Conservation (phyloP, 2,113 vertebrate species). For the Herpailurus yagouaroundi region DNA sequence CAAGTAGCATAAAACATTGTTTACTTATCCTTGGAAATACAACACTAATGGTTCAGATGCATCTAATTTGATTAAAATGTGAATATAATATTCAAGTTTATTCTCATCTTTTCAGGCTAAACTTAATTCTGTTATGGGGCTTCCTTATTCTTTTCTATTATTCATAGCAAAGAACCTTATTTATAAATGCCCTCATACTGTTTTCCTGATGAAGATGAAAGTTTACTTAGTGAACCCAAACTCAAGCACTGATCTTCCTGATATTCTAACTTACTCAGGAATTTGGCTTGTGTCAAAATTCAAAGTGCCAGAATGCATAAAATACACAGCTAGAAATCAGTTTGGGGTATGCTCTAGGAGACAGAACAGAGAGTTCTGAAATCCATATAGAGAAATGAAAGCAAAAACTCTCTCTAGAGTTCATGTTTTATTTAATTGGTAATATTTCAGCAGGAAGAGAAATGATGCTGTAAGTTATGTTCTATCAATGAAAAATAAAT, state of each 20-base stretch:
- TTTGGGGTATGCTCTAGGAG: not conserved
- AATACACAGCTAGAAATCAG: slow-evolving; percentile 36
- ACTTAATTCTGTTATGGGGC: not conserved
- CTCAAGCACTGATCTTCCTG: not conserved
- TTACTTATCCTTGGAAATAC: not conserved
- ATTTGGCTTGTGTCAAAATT: slow-evolving; percentile 51
- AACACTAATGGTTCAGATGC: not conserved
- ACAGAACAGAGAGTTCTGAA: slow-evolving; percentile 53
- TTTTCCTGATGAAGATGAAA: slow-evolving; percentile 17
- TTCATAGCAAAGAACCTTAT: not conserved
- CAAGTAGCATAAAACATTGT: not conserved
- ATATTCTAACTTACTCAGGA: not conserved
- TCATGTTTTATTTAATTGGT: slow-evolving; percentile 73
- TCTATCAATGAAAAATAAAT: slow-evolving; percentile 73
- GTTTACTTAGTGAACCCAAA: not conserved
- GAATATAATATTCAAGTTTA: not conserved
- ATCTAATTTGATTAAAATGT: not conserved
- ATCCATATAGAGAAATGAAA: slow-evolving; percentile 56
- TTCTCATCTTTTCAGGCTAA: not conserved
- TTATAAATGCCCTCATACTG: not conserved
- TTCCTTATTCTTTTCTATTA: not conserved
- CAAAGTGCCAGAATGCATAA: slow-evolving; percentile 29
- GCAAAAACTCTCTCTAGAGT: slow-evolving; percentile 54
- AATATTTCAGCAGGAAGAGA: slow-evolving; percentile 66
- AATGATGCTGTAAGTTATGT: slow-evolving; percentile 44